A percentile compares a stretch with the other conserved stretches of the same genome.
Conservation (phyloP, 23 tunicate genomes). For the Styela clava region DNA sequence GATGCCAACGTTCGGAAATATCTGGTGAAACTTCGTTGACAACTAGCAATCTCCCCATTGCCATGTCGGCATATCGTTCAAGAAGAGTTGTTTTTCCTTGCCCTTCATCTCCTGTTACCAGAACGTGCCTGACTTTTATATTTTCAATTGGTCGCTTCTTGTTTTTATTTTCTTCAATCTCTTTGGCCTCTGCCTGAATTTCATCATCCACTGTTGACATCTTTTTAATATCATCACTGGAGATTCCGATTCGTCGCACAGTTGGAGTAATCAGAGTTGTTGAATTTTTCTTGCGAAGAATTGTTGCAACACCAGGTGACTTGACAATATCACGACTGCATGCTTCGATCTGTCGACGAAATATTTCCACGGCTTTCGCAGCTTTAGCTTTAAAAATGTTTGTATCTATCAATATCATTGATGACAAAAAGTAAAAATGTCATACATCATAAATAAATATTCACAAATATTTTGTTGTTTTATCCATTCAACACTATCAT, state of each 20-base stretch:
- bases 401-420: no score
- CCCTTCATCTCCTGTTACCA: background rate
- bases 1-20: constrained; percentile 9
- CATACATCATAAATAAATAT: no score
- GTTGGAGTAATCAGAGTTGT: background rate
- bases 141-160: no score
- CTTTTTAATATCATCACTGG: background rate
- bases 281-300: background rate
- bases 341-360: background rate
- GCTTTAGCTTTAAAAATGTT: background rate
- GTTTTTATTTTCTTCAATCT: background rate
- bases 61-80: constrained; percentile 23
- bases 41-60: background rate
- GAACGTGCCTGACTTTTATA: constrained; percentile 5
- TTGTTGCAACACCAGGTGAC: background rate
- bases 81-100: constrained; percentile 18
- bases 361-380: background rate
- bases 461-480: no score
- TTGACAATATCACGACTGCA: background rate
- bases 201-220: background rate
- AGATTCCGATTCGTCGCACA: background rate
- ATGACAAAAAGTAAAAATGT: no score
- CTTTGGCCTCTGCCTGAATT: background rate
- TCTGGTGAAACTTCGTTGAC: background rate
- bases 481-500: no score